These are phyloP conservation scores for Zoroaster sp. DNA, from an alignment of 53 echinoderm and acorn worm species.

Conservation along the genomic window DNA sequence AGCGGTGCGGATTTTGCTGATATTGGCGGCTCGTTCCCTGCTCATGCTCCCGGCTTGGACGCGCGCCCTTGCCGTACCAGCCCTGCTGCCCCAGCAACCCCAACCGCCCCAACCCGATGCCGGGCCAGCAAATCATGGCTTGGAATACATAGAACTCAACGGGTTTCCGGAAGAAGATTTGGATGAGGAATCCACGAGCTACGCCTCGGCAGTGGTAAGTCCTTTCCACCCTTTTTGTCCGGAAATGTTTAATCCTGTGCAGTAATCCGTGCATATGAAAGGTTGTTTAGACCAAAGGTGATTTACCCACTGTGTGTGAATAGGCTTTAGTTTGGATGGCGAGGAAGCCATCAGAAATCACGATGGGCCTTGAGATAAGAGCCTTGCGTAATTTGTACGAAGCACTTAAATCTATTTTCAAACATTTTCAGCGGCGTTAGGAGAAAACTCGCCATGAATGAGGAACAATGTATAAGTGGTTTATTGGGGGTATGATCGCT, in stretches of 20 bases:
- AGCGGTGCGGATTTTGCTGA: slow-evolving; percentile 18
- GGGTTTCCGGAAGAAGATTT: slow-evolving; percentile 34
- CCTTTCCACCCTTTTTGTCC: neutral
- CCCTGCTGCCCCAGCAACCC: slow-evolving; percentile 1
- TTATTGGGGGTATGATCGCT: too few species aligned
- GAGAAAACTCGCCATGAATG: neutral
- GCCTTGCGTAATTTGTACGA: slow-evolving; percentile 8
- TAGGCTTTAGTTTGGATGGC: neutral
- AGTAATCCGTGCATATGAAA: slow-evolving; percentile 40
- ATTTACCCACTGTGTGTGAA: neutral
- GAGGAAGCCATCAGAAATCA: neutral
- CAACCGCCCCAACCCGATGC: neutral
- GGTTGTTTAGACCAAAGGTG: slow-evolving; percentile 21
- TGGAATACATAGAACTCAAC: slow-evolving; percentile 41
- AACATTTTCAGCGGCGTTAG: neutral
- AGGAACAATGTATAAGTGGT: neutral
- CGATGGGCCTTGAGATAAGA: neutral
- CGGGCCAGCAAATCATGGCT: neutral
- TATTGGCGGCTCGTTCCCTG: slow-evolving; percentile 10
- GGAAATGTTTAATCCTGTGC: neutral
- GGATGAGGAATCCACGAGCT: neutral
- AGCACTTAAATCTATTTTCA: slow-evolving; percentile 42
- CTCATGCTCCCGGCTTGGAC: slow-evolving; percentile 12
- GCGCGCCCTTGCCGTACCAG: neutral
- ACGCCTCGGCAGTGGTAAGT: slow-evolving; percentile 31